A percentile compares a stretch with the other conserved stretches of the same genome.
phyloP scores from a whole-genome alignment of 2,888 invertebrate species.

The Lasioglossum figueresi region DNA sequence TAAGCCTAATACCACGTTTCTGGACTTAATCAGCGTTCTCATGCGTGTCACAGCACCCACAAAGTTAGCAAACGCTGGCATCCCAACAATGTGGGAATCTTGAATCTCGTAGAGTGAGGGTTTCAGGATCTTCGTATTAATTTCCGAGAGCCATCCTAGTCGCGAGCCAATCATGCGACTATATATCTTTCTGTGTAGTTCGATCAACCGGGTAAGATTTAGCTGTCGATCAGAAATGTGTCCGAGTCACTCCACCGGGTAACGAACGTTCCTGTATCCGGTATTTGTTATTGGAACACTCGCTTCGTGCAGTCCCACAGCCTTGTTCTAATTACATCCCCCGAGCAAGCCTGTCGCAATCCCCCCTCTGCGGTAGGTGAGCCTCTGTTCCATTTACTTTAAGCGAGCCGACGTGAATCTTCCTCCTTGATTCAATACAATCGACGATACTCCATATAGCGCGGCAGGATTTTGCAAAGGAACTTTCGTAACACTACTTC shows the following conservation, averaged over 20 bases:
- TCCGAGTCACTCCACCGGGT: constrained; percentile 35
- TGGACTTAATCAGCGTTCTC: not conserved
- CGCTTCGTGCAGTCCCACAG: constrained; percentile 53
- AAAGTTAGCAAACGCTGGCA: not conserved
- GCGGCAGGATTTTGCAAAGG: not conserved
- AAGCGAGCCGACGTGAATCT: constrained; percentile 15
- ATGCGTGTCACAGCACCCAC: not conserved
- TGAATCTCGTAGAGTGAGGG: not conserved
- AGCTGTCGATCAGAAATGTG: constrained; percentile 9
- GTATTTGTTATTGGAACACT: constrained; percentile 45
- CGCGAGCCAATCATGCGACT: not conserved
- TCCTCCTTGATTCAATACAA: not conserved
- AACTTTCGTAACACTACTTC: constrained; percentile 3
- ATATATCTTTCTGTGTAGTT: not conserved
- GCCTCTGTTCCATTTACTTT: constrained; percentile 22
- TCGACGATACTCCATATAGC: not conserved
- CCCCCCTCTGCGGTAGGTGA: constrained; percentile 18
- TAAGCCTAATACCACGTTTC: not conserved
- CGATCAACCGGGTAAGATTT: not conserved
- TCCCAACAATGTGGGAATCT: not conserved
- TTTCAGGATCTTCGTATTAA: not conserved
- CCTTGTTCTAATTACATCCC: constrained; percentile 66
- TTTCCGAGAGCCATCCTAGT: not conserved
- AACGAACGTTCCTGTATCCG: constrained; percentile 42
- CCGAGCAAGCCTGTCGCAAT: constrained; percentile 51